These are phyloP conservation scores for Thrips palmi DNA, from an alignment of 1,140 invertebrate genomes.

Conservation along the genomic window DNA sequence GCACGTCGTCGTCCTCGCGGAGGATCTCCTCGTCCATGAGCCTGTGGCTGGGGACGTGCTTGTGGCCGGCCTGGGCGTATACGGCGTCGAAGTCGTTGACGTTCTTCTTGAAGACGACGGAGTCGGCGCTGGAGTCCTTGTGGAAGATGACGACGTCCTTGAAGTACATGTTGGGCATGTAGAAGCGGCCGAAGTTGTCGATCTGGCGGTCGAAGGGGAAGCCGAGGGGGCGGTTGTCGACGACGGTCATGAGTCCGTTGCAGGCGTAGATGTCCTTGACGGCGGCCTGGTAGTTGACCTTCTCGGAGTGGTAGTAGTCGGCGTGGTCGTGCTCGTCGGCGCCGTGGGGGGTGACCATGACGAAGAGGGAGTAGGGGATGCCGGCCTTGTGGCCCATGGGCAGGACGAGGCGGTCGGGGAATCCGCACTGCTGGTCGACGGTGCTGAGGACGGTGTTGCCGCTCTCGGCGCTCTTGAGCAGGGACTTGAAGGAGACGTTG, in stretches of 20 bases:
- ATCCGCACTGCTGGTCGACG: constrained; percentile 16
- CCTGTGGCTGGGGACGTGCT: neutral
- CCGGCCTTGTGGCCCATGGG: constrained; percentile 38
- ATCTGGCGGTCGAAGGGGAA: constrained; percentile 15
- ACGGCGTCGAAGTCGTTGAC: neutral
- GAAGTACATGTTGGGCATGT: too few species aligned
- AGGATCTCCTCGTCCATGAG: neutral
- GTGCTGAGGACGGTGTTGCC: too few species aligned
- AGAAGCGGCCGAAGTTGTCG: constrained; percentile 11
- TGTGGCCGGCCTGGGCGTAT: neutral
- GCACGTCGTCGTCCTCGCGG: neutral
- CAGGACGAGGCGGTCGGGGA: constrained; percentile 36
- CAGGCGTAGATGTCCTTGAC: constrained; percentile 6
- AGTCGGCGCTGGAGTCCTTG: neutral
- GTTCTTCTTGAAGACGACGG: constrained; percentile 2
- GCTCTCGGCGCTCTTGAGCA: too few species aligned
- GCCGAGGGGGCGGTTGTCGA: constrained; percentile 12
- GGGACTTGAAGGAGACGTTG: too few species aligned
- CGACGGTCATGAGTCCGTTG: constrained; percentile 8
- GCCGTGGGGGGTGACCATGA: constrained; percentile 31
- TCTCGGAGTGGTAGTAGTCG: neutral
- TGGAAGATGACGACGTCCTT: too few species aligned
- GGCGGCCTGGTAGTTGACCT: neutral
- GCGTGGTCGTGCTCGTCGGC: constrained; percentile 5
- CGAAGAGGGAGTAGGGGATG: constrained; percentile 35